Percentiles rank a stretch among this genome's conserved stretches.
Conservation (phyloP, 2,797 vertebrate species). For the Megalops cyprinoides region DNA sequence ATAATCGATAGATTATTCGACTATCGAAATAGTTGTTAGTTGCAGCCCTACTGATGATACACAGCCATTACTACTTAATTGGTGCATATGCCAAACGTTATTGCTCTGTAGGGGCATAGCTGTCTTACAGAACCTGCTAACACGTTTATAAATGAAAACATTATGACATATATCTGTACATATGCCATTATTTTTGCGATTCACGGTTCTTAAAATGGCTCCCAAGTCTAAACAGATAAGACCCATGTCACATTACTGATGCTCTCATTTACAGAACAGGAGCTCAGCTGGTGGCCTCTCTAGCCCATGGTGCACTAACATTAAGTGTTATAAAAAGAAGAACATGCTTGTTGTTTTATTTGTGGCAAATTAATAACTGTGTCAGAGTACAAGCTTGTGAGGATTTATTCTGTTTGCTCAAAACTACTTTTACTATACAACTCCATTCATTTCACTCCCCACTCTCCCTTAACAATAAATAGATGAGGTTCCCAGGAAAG, state of each 20-base stretch:
- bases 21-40: no score
- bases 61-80: no score
- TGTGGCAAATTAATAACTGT: neutral
- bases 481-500: slow-evolving; percentile 17
- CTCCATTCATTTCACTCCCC: neutral
- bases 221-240: neutral
- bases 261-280: neutral
- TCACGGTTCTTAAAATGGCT: neutral
- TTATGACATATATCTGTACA: neutral
- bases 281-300: neutral
- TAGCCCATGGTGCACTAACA: neutral
- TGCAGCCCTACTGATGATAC: no score
- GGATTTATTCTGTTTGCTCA: no score
- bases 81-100: no score
- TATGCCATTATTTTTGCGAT: neutral
- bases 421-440: neutral
- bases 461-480: neutral
- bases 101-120: no score
- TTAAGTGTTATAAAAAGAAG: neutral
- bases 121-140: no score
- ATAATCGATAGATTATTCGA: no score
- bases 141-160: neutral
- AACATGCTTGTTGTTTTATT: neutral
- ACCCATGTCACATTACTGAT: neutral
- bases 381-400: no score